Conservation (phyloP, 2,797 vertebrate genomes). For the Furcifer pardalis region DNA sequence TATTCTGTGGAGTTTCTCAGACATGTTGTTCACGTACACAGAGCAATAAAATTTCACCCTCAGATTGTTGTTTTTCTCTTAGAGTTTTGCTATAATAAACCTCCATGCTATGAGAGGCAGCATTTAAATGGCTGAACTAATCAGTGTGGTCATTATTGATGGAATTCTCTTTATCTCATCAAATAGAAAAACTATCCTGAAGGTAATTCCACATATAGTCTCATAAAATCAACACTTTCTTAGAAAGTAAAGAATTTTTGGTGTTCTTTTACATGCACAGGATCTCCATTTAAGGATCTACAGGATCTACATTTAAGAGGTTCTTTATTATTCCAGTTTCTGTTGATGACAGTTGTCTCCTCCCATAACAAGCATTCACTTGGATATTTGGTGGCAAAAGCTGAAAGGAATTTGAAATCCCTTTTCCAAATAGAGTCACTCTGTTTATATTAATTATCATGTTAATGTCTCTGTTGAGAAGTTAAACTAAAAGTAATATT, state of each 20-base stretch:
- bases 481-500: not conserved
- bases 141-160: no score
- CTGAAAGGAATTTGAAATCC: not conserved
- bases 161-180: no score
- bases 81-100: no score
- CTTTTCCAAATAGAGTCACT: not conserved
- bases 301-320: no score
- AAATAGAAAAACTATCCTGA: no score
- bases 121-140: no score
- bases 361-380: slow-evolving; percentile 12
- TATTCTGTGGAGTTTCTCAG: no score
- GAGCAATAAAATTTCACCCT: no score
- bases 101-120: no score
- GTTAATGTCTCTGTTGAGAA: slow-evolving; percentile 4
- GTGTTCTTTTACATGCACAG: not conserved
- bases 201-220: not conserved
- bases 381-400: slow-evolving; percentile 33
- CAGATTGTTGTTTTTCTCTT: no score
- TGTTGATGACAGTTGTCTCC: slow-evolving; percentile 4
- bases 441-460: slow-evolving; percentile 11
- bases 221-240: not conserved
- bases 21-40: no score
- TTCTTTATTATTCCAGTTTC: slow-evolving; percentile 11
- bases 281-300: no score
- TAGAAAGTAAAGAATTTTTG: not conserved